Percentiles rank a stretch among this genome's conserved stretches.
These are phyloP conservation scores for Calliopum simillimum DNA, from an alignment of 2,888 invertebrate species.

Conservation along the genomic window DNA sequence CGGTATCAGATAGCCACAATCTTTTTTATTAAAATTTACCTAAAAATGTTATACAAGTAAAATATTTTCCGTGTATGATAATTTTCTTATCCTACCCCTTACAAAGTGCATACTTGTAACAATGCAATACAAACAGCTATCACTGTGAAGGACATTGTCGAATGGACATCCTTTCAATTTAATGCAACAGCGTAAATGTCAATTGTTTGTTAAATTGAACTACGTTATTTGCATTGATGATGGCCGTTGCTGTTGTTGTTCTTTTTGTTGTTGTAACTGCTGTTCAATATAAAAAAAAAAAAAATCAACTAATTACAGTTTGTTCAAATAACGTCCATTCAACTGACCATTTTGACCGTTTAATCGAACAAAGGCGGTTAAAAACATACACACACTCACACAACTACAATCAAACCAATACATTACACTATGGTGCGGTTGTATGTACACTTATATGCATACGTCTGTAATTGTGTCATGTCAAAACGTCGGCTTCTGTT, in stretches of 20 bases:
- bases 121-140: too few relatives aligned
- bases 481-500: slow-evolving; percentile 37
- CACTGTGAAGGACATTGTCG: neutral
- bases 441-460: neutral
- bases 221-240: slow-evolving; percentile 5
- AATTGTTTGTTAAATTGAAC: slow-evolving; percentile 5
- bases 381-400: slow-evolving; percentile 7
- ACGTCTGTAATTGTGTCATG: slow-evolving; percentile 36
- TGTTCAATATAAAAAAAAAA: slow-evolving; percentile 35
- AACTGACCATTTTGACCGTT: slow-evolving; percentile 40
- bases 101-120: too few relatives aligned
- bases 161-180: neutral
- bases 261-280: neutral
- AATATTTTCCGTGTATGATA: too few relatives aligned
- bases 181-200: slow-evolving; percentile 15
- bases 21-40: too few relatives aligned
- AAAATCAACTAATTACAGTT: slow-evolving; percentile 50
- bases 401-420: slow-evolving; percentile 4
- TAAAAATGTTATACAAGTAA: too few relatives aligned
- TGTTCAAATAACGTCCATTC: slow-evolving; percentile 48
- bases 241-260: slow-evolving; percentile 2
- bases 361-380: slow-evolving; percentile 27
- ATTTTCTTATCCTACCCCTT: too few relatives aligned
- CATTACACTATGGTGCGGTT: neutral
- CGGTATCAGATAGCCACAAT: too few relatives aligned